These are phyloP conservation scores for Drosophila kuntzei DNA, from an alignment of 2,888 invertebrate species.

Conservation along the genomic window DNA sequence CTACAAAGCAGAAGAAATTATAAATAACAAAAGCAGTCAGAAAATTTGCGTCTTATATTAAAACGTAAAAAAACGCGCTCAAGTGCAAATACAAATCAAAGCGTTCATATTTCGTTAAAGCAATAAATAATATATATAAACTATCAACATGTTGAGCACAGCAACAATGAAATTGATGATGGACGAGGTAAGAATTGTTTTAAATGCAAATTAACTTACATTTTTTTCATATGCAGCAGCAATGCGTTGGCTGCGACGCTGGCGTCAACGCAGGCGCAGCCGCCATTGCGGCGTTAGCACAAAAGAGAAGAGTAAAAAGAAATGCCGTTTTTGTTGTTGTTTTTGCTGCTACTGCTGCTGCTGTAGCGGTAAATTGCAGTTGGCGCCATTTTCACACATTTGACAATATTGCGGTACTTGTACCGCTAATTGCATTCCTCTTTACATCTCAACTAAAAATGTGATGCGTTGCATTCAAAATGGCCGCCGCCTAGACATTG, in stretches of 20 bases:
- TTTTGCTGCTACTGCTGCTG: constrained; percentile 31
- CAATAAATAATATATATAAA: constrained; percentile 4
- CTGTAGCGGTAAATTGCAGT: constrained; percentile 42
- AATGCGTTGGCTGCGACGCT: constrained; percentile 25
- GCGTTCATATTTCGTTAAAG: constrained; percentile 36
- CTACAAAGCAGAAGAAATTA: constrained; percentile 12
- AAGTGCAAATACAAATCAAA: constrained; percentile 28
- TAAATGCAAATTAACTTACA: background rate
- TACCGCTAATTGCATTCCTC: constrained; percentile 52
- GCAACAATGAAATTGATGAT: constrained; percentile 61
- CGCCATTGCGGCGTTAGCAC: constrained; percentile 46
- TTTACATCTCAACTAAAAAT: background rate
- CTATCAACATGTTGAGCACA: constrained; percentile 72
- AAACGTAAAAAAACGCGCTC: constrained; percentile 34
- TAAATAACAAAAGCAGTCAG: constrained; percentile 7
- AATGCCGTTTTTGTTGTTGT: constrained; percentile 52
- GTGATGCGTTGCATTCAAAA: constrained; percentile 47
- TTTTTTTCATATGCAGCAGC: constrained; percentile 5
- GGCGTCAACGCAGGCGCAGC: constrained; percentile 30
- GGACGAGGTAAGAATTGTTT: constrained; percentile 73
- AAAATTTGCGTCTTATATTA: constrained; percentile 21
- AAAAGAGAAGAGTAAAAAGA: constrained; percentile 43
- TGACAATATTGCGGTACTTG: constrained; percentile 30
- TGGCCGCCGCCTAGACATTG: constrained; percentile 59
- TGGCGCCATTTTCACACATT: constrained; percentile 41